Evolutionary conservation across 2,888 invertebrate species (phyloP).

Genomic region (Amphimallon solstitiale): DNA sequence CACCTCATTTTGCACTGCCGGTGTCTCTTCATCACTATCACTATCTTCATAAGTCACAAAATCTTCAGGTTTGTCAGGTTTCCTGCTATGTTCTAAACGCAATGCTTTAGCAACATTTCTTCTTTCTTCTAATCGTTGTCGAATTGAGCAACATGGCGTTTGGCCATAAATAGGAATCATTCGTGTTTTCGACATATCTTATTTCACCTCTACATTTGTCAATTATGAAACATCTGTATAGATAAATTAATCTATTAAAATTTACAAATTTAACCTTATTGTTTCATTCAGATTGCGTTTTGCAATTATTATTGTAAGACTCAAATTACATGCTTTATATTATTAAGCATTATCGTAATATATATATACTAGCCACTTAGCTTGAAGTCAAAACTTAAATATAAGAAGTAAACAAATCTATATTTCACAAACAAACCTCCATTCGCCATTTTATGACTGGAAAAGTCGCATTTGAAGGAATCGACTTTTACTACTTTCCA

Average conservation of each 20-base stretch:
- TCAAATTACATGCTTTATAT: no score
- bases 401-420: conserved; percentile 8
- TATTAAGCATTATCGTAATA: not conserved
- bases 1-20: conserved; percentile 76
- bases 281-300: no score
- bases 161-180: conserved; percentile 77
- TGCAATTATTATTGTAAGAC: no score
- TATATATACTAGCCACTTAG: not conserved
- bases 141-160: conserved; percentile 81
- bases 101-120: conserved; percentile 72
- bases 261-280: no score
- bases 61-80: conserved; percentile 89
- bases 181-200: conserved; percentile 76
- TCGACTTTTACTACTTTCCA: no score
- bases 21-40: conserved; percentile 86
- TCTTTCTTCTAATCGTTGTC: conserved; percentile 78
- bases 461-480: no score
- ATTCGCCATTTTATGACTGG: no score
- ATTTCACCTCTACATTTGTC: not conserved
- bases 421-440: not conserved
- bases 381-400: not conserved
- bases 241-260: no score
- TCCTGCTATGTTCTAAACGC: conserved; percentile 73
- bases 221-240: no score
- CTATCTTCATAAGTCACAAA: conserved; percentile 90